These are phyloP conservation scores for Achatina immaculata DNA, from an alignment of 1,140 invertebrate species.

Conservation along the genomic window DNA sequence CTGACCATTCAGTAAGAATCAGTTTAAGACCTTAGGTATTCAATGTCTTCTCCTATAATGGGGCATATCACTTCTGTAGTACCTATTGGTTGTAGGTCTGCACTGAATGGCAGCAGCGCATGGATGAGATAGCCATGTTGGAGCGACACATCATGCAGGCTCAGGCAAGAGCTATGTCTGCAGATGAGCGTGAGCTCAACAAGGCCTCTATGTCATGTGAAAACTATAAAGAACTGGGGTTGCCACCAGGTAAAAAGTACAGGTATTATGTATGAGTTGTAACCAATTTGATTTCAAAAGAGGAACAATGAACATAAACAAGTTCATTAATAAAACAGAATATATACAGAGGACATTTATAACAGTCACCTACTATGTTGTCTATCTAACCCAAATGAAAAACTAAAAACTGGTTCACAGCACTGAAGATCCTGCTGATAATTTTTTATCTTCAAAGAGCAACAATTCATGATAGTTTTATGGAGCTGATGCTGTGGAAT, in stretches of 20 bases:
- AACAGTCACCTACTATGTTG: neutral
- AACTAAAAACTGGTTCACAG: too few species aligned
- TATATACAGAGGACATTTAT: neutral
- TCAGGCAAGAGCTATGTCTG: slow-evolving; percentile 69
- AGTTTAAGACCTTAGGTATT: too few species aligned
- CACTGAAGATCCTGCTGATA: too few species aligned
- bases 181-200: slow-evolving; percentile 68
- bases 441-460: too few species aligned
- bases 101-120: slow-evolving; percentile 62
- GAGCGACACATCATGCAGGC: slow-evolving; percentile 71
- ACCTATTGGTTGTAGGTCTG: slow-evolving; percentile 54
- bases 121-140: slow-evolving; percentile 69
- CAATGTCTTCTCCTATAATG: too few species aligned
- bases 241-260: slow-evolving; percentile 63
- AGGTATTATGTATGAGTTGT: too few species aligned
- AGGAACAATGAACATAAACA: neutral
- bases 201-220: slow-evolving; percentile 54
- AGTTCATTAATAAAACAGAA: neutral
- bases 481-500: too few species aligned
- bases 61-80: neutral
- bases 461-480: too few species aligned
- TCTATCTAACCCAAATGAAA: neutral
- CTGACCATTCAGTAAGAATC: too few species aligned
- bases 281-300: too few species aligned
- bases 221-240: slow-evolving; percentile 59